phyloP scores from a whole-genome alignment of 2,888 invertebrate species.

The Amiota mariae region DNA sequence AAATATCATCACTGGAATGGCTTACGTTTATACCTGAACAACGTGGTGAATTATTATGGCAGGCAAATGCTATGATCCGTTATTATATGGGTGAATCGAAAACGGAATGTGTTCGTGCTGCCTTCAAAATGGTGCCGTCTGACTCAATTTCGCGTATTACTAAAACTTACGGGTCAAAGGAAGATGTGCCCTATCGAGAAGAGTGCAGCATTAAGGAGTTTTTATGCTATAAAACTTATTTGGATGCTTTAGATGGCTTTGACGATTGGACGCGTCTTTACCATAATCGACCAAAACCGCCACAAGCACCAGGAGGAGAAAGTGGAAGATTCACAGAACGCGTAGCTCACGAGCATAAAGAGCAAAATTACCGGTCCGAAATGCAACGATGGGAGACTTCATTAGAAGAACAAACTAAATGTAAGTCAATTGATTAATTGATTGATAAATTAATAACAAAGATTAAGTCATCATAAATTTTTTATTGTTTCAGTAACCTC shows the following conservation, averaged over 20 bases:
- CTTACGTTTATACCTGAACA: slow-evolving; percentile 85
- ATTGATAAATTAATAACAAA: neutral
- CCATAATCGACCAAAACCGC: slow-evolving; percentile 84
- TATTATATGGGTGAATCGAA: slow-evolving; percentile 88
- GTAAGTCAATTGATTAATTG: slow-evolving; percentile 68
- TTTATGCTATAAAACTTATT: slow-evolving; percentile 89
- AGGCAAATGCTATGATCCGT: slow-evolving; percentile 91
- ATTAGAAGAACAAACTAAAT: slow-evolving; percentile 81
- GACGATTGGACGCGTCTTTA: slow-evolving; percentile 91
- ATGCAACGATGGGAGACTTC: slow-evolving; percentile 83
- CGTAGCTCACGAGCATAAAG: slow-evolving; percentile 89
- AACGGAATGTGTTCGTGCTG: slow-evolving; percentile 85
- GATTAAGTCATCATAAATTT: neutral
- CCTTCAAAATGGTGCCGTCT: slow-evolving; percentile 82
- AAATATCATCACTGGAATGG: slow-evolving; percentile 90
- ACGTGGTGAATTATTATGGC: slow-evolving; percentile 85
- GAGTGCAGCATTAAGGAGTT: slow-evolving; percentile 82
- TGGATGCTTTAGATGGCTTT: slow-evolving; percentile 90
- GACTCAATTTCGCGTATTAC: slow-evolving; percentile 78
- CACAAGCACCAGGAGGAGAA: slow-evolving; percentile 75
- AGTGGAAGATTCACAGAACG: slow-evolving; percentile 86
- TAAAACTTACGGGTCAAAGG: slow-evolving; percentile 72
- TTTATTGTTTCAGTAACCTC: slow-evolving; percentile 78
- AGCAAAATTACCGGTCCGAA: slow-evolving; percentile 86
- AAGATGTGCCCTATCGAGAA: slow-evolving; percentile 74